A percentile compares a stretch with the other conserved stretches of the same genome.
Evolutionary conservation across 2,113 vertebrate genomes (phyloP).

Genomic region (Lonchura striata): DNA sequence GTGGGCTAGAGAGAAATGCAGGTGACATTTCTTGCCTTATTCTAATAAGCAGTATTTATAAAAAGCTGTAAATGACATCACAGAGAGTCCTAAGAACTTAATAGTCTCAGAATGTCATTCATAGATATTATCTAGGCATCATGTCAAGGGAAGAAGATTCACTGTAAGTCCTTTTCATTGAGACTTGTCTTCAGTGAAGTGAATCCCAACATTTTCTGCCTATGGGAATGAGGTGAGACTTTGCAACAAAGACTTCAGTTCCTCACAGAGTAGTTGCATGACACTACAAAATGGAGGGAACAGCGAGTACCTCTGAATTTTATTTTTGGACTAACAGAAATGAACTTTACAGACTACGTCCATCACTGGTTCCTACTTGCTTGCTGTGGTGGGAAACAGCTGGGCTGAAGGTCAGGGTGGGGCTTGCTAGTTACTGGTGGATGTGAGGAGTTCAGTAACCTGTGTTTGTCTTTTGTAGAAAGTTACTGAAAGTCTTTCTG

Average conservation of each 20-base stretch:
- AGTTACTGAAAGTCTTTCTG: neutral
- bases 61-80: neutral
- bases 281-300: neutral
- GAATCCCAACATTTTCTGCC: neutral
- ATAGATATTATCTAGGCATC: neutral
- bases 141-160: neutral
- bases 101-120: neutral
- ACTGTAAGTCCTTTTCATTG: neutral
- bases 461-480: neutral
- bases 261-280: neutral
- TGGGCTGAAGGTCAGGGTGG: neutral
- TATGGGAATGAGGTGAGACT: neutral
- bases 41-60: neutral
- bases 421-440: neutral
- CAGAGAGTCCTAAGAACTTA: neutral
- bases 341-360: accelerated
- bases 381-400: neutral
- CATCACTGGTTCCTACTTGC: neutral
- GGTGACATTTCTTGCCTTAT: neutral
- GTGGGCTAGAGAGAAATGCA: neutral
- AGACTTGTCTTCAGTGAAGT: neutral
- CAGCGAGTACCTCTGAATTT: neutral
- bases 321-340: neutral
- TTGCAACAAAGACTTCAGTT: neutral
- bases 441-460: neutral